Percentiles rank a stretch among this genome's conserved stretches.
Evolutionary conservation across 2,113 vertebrate genomes (phyloP).

Genomic region (Phoxinus phoxinus): DNA sequence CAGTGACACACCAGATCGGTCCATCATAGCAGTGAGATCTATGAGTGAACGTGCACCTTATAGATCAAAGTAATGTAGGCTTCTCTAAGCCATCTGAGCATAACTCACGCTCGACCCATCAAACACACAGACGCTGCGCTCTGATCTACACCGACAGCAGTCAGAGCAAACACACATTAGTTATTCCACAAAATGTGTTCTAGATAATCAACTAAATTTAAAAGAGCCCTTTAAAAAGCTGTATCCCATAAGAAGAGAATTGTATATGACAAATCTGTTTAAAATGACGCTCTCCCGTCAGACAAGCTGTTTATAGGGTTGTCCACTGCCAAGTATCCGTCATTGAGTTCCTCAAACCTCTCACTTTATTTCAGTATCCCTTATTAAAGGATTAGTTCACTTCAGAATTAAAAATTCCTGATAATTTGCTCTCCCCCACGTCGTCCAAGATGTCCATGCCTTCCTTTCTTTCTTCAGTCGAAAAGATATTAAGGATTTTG

Average conservation of each 20-base stretch:
- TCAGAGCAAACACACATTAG: not conserved
- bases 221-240: not conserved
- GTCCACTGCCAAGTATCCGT: not conserved
- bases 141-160: slow-evolving; percentile 14
- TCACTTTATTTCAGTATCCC: not conserved
- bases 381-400: too few relatives aligned
- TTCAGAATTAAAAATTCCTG: too few relatives aligned
- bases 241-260: not conserved
- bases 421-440: too few relatives aligned
- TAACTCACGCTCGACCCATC: slow-evolving; percentile 9
- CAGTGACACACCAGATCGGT: slow-evolving; percentile 29
- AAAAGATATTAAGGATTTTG: too few relatives aligned
- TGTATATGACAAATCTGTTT: slow-evolving; percentile 8
- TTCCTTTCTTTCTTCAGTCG: too few relatives aligned
- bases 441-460: too few relatives aligned
- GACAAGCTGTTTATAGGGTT: not conserved
- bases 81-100: slow-evolving; percentile 17
- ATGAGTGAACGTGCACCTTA: slow-evolving; percentile 19
- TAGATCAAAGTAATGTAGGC: slow-evolving; percentile 54
- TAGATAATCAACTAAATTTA: slow-evolving; percentile 5
- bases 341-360: not conserved
- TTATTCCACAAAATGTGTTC: slow-evolving; percentile 15
- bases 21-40: slow-evolving; percentile 51
- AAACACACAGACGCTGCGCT: not conserved
- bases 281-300: not conserved